phyloP scores from a whole-genome alignment of 37 sponge, comb jelly and placozoan species.

The Beroe forskalii region DNA sequence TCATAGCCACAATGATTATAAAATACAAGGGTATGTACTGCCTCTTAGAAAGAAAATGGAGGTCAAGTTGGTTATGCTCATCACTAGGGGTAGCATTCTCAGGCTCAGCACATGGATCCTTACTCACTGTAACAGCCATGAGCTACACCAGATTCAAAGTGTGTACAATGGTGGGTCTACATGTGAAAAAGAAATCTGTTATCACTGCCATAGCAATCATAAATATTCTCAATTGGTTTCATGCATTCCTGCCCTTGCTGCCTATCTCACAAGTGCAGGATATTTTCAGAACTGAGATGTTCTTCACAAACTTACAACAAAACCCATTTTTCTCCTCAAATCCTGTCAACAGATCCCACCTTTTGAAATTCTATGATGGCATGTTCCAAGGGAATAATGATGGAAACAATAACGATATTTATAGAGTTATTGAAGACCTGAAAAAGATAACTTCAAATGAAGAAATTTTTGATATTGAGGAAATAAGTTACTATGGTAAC shows the following conservation, averaged over 20 bases:
- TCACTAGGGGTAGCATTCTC: not conserved
- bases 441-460: not conserved
- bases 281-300: not conserved
- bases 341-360: not conserved
- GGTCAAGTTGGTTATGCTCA: not conserved
- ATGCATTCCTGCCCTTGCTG: not conserved
- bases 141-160: not conserved
- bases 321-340: not conserved
- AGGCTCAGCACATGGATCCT: not conserved
- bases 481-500: not conserved
- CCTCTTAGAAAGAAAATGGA: not conserved
- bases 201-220: not conserved
- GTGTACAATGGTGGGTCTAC: not conserved
- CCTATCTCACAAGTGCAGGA: not conserved
- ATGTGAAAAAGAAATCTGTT: not conserved
- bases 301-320: not conserved
- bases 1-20: not conserved
- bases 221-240: not conserved
- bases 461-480: not conserved
- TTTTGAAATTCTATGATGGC: not conserved
- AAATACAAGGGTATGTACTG: not conserved
- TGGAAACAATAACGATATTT: not conserved
- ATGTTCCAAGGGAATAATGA: not conserved
- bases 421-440: not conserved
- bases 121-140: not conserved